Conservation (phyloP, 2,888 invertebrate species). For the Odontocolon sp. region DNA sequence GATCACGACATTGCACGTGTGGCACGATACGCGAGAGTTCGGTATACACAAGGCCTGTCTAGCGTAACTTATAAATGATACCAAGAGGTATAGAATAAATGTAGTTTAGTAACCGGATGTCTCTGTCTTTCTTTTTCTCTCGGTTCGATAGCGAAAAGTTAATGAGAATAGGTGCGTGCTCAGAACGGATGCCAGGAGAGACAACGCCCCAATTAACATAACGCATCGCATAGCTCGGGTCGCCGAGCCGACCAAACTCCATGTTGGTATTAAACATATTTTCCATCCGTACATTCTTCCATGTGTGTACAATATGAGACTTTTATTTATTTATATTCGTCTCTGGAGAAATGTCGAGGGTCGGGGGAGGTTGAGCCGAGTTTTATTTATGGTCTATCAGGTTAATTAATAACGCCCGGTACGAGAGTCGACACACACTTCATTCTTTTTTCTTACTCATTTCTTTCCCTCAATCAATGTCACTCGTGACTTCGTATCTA, state of each 20-base stretch:
- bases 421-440: slow-evolving; percentile 17
- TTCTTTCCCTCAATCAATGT: background rate
- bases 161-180: slow-evolving; percentile 79
- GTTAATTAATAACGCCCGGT: slow-evolving; percentile 78
- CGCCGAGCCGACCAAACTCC: slow-evolving; percentile 28
- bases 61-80: slow-evolving; percentile 69
- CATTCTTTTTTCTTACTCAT: background rate
- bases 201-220: slow-evolving; percentile 82
- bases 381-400: slow-evolving; percentile 79
- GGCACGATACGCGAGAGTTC: slow-evolving; percentile 61
- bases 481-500: slow-evolving; percentile 15
- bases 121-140: slow-evolving; percentile 34
- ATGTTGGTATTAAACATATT: slow-evolving; percentile 27
- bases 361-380: slow-evolving; percentile 65
- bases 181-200: slow-evolving; percentile 69
- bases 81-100: slow-evolving; percentile 72
- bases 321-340: slow-evolving; percentile 80
- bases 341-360: slow-evolving; percentile 60
- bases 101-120: slow-evolving; percentile 61
- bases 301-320: slow-evolving; percentile 52
- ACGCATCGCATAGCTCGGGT: slow-evolving; percentile 72
- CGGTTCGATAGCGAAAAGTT: slow-evolving; percentile 68
- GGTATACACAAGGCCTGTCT: slow-evolving; percentile 49
- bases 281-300: slow-evolving; percentile 21
- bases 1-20: slow-evolving; percentile 71